Percentiles rank a stretch among this genome's conserved stretches.
phyloP scores from a whole-genome alignment of 92 coral and sea anemone genomes.

The Epizoanthus scotinus region DNA sequence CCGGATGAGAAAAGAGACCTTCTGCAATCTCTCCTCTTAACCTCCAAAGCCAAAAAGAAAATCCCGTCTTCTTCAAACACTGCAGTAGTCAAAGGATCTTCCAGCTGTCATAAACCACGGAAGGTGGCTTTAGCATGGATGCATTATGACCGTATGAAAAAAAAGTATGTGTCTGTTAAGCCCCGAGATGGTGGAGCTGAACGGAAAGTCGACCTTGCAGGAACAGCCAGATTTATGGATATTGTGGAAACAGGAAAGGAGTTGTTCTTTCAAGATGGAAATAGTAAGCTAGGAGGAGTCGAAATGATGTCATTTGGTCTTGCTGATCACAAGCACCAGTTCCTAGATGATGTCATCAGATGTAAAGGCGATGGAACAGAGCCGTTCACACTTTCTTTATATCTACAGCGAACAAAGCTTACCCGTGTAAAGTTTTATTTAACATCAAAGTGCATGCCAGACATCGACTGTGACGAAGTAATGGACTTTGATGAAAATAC shows the following conservation, averaged over 20 bases:
- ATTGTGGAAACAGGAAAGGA: slow-evolving; percentile 17
- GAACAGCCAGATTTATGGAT: slow-evolving; percentile 16
- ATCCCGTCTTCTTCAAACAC: background rate
- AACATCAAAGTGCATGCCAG: slow-evolving; percentile 27
- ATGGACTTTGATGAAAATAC: slow-evolving; percentile 8
- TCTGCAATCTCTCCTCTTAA: slow-evolving; percentile 9
- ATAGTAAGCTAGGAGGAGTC: slow-evolving; percentile 15
- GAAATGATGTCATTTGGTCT: slow-evolving; percentile 23
- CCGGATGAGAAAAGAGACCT: slow-evolving; percentile 13
- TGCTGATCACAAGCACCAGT: slow-evolving; percentile 24
- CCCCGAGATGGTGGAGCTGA: slow-evolving; percentile 14
- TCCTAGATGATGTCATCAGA: slow-evolving; percentile 12
- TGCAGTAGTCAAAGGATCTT: slow-evolving; percentile 7
- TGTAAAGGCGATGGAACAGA: slow-evolving; percentile 21
- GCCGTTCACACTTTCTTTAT: slow-evolving; percentile 20
- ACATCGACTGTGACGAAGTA: slow-evolving; percentile 7
- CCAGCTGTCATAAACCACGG: slow-evolving; percentile 1
- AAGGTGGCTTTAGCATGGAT: slow-evolving; percentile 16
- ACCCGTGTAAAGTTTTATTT: slow-evolving; percentile 23
- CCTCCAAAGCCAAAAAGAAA: background rate
- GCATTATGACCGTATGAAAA: background rate
- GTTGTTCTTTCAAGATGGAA: slow-evolving; percentile 17
- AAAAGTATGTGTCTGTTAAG: slow-evolving; percentile 9
- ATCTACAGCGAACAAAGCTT: slow-evolving; percentile 22
- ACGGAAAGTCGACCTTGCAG: slow-evolving; percentile 1